Evolutionary conservation across 2,888 invertebrate species (phyloP), one percentile per base, ranked within the genome.

Genomic region (Macrosoma leucophasiata): DNA sequence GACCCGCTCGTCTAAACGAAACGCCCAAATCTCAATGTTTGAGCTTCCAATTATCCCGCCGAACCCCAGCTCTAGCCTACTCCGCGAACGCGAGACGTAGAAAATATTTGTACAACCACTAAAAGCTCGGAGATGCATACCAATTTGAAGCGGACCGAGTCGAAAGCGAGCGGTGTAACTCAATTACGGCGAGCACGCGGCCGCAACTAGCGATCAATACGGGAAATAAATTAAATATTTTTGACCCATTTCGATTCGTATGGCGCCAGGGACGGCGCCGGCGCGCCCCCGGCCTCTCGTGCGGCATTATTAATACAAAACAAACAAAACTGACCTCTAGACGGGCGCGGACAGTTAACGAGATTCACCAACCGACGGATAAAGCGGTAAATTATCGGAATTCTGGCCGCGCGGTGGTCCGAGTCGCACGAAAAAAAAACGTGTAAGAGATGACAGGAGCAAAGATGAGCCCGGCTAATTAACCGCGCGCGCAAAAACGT

Each of bases 351-450:
- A 67, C 69, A 65, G 67, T 73, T 81, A 79, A 81, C 81, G 77
- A 81, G 81, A 81, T 82, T 77, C 79, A 81, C 79, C 67, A 79
- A 75, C 66, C 69, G 49, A 62, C 61, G 78, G 72, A 81, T 81
- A 76, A 79, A 81, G 81, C 81, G 79, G 81, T 84, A 82, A 79
- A 81, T 77, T 77, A 79, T 78, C 68, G 73, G 75, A 74, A 76
- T 77, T 72, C 70, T 63, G 62, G 55, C 57, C 61, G 57, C 61
- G 60, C 62, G 66, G 67, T 70, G 63, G 77, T 79, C 77, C 79
- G 79, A 77, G 62, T 64, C 68, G 60, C 60, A 46, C 40, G 48
- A 55, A 58, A 64, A 74, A 75, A 76, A 79, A 79, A 77, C 69
- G 79, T 78, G 78, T 78, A 77, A 69, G 64, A 74, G 76, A 78